Evolutionary conservation across 1,140 invertebrate species (phyloP), one percentile per base, ranked within the genome.

Genomic region (Zaprionus kolodkinae): DNA sequence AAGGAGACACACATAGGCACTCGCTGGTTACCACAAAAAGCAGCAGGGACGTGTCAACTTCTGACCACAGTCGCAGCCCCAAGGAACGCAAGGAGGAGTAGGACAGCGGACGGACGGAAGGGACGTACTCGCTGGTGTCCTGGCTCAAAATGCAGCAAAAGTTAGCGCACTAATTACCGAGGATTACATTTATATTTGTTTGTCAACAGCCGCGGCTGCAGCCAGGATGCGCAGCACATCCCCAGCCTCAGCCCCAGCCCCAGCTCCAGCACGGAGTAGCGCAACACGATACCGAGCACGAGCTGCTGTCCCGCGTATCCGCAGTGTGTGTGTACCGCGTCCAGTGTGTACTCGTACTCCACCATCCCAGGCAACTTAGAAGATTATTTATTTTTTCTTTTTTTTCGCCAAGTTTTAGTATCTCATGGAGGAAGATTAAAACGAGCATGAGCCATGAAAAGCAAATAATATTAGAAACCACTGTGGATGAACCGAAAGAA

Each of bases 131-230:
- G n/a, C n/a, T n/a, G 70, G 70, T 64, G 76, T 72, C 68, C 85
- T 73, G 81, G 77, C 85, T 89, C 85, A 89, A 88, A 84, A 85
- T 88, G 85, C 81, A 85, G 85, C 86, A 89, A 89, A 89, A 89
- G 85, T 89, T 89, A 81, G 86, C 85, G 85, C 84, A 88, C 87
- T 91, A 91, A 91, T 91, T 91, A 91, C 87, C 88, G 87, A 78
- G 87, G 87, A 91, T 91, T 91, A 91, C 87, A 90, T 89, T 89
- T 86, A 89, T 89, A 89, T 89, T 89, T 89, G 85, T 89, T 89
- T 89, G 85, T 90, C 86, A 89, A 89, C 85, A 89, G 81, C 73
- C 72, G 73, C 84, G 57, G 48, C 79, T 55, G 36, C 55, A 40
- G 52, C 27, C 33, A 30, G 59, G 25, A 48, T 25, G 21, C 15